phyloP scores from a whole-genome alignment of 2,113 vertebrate species.

The Verasper variegatus region DNA sequence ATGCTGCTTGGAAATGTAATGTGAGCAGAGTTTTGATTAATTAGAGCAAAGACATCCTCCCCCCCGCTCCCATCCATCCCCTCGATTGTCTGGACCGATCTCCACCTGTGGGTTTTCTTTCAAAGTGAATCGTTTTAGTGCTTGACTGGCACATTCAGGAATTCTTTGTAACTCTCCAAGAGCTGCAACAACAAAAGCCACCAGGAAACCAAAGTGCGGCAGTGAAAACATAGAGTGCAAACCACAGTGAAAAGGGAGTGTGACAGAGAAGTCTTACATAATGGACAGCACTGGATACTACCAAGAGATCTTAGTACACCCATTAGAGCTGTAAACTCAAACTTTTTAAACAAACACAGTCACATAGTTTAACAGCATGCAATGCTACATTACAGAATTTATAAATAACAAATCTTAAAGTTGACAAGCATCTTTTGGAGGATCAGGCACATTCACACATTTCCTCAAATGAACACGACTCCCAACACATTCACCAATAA shows the following conservation, averaged over 20 bases:
- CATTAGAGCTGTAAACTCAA: neutral
- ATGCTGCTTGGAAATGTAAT: conserved; percentile 50
- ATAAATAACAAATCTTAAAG: too few relatives aligned
- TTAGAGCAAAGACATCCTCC: conserved; percentile 61
- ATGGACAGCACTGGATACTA: conserved; percentile 40
- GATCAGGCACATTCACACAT: too few relatives aligned
- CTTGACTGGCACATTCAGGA: conserved; percentile 50
- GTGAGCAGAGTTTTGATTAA: conserved; percentile 62
- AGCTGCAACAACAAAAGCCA: conserved; percentile 51
- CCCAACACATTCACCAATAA: too few relatives aligned
- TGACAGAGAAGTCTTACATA: conserved; percentile 42
- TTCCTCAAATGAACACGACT: too few relatives aligned
- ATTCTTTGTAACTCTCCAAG: conserved; percentile 45
- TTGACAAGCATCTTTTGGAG: too few relatives aligned
- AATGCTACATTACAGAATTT: too few relatives aligned
- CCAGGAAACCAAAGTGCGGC: conserved; percentile 51
- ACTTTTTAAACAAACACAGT: conserved; percentile 14
- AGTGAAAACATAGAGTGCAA: conserved; percentile 27
- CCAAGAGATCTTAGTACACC: too few relatives aligned
- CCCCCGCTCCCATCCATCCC: conserved; percentile 14
- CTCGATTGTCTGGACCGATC: conserved; percentile 5
- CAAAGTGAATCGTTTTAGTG: conserved; percentile 33
- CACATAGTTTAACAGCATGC: too few relatives aligned
- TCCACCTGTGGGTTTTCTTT: conserved; percentile 60
- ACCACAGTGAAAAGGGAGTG: conserved; percentile 11